Evolutionary conservation across 2,797 vertebrate species (phyloP).

Genomic region (Pangasius sanitwongsei): DNA sequence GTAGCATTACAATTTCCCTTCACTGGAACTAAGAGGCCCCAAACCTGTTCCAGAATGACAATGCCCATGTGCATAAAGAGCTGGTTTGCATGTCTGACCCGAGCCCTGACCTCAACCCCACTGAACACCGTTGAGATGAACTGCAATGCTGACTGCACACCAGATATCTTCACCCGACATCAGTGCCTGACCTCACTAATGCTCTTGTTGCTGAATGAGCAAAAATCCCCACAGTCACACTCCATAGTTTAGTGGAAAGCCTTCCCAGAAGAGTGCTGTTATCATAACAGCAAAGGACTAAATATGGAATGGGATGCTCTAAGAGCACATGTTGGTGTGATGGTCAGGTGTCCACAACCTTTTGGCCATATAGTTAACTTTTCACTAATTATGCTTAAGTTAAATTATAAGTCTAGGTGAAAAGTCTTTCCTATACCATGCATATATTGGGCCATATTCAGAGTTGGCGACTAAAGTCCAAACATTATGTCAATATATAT

Average conservation of each 20-base stretch:
- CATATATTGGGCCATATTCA: not conserved
- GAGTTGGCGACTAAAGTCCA: not conserved
- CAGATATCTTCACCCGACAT: too few species aligned
- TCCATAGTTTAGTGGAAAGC: not conserved
- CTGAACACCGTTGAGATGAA: not conserved
- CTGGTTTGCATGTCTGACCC: not conserved
- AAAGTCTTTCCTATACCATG: too few species aligned
- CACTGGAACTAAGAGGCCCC: not conserved
- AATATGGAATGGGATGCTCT: not conserved
- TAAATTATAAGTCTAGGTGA: too few species aligned
- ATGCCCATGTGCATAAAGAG: not conserved
- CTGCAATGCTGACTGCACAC: not conserved
- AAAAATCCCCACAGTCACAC: too few species aligned
- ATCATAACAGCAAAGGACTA: not conserved
- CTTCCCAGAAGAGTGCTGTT: not conserved
- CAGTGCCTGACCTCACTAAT: too few species aligned
- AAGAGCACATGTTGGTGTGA: not conserved
- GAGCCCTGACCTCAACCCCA: not conserved
- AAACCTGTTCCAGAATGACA: not conserved
- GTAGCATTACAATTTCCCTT: not conserved
- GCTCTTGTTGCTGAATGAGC: too few species aligned
- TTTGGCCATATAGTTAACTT: not conserved
- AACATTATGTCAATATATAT: not conserved
- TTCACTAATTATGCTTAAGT: not conserved
- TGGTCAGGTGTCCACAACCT: not conserved